Conservation (phyloP, 2,797 vertebrate species). For the Acanthopagrus latus region DNA sequence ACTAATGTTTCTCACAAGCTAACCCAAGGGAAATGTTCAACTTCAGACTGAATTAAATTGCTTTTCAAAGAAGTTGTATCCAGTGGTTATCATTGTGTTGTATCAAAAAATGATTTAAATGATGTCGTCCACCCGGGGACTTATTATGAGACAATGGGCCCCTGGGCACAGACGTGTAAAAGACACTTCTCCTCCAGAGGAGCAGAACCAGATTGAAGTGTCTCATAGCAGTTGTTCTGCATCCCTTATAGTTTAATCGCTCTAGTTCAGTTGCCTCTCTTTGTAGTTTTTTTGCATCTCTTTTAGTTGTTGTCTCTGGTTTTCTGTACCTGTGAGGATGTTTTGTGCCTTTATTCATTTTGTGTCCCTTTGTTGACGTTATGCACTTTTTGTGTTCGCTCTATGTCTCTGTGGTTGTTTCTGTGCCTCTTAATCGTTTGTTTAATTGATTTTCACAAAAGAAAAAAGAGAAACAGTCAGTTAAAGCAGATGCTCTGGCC, state of each 20-base stretch:
- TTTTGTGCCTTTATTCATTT: neutral
- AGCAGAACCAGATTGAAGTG: too few species aligned
- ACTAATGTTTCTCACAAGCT: conserved; percentile 41
- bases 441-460: neutral
- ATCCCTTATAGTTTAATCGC: too few species aligned
- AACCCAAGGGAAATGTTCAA: conserved; percentile 40
- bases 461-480: neutral
- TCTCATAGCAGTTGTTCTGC: neutral
- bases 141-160: neutral
- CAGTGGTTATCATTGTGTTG: conserved; percentile 15
- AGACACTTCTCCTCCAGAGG: neutral
- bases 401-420: neutral
- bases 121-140: neutral
- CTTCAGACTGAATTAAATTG: conserved; percentile 53
- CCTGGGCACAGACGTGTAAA: neutral
- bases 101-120: conserved; percentile 9
- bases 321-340: neutral
- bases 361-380: neutral
- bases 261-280: neutral
- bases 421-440: neutral
- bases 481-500: neutral
- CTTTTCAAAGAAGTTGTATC: conserved; percentile 52
- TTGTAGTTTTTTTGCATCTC: neutral
- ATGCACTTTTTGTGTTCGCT: neutral
- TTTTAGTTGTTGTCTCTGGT: neutral